These are phyloP conservation scores for Hipposideros armiger DNA, from an alignment of 2,113 vertebrate genomes.

Conservation along the genomic window DNA sequence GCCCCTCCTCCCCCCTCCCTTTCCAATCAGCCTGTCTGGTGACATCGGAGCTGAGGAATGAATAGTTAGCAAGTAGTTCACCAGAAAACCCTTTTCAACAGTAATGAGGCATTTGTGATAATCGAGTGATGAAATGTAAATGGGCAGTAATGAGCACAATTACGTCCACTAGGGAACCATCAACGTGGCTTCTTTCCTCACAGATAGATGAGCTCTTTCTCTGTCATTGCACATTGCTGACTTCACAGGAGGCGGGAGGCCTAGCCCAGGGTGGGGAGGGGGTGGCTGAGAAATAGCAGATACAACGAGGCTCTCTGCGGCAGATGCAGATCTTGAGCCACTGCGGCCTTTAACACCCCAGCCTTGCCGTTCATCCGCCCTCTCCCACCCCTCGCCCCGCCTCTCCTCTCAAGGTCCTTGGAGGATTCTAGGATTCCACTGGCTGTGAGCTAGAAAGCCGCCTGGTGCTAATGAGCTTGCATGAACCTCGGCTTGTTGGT, in stretches of 20 bases:
- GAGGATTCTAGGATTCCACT: constrained; percentile 91
- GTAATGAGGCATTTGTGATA: constrained; percentile 93
- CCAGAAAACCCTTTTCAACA: constrained; percentile 88
- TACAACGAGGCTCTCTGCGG: fast-evolving
- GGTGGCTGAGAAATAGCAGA: not conserved
- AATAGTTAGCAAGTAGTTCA: constrained; percentile 87
- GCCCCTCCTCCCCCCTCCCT: constrained; percentile 62
- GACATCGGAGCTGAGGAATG: constrained; percentile 86
- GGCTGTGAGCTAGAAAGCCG: constrained; percentile 94
- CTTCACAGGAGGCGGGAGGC: not conserved
- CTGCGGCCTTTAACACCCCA: constrained; percentile 83
- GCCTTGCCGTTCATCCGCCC: constrained; percentile 85
- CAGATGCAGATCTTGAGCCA: constrained; percentile 84
- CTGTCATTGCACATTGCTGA: constrained; percentile 82
- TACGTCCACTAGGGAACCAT: constrained; percentile 92
- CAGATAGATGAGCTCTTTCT: constrained; percentile 90
- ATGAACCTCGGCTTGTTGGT: constrained; percentile 91
- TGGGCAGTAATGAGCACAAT: constrained; percentile 96
- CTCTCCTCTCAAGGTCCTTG: constrained; percentile 82
- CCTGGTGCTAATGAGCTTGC: constrained; percentile 94
- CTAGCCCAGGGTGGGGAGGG: not conserved
- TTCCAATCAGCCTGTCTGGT: constrained; percentile 71
- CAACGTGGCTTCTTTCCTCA: constrained; percentile 88
- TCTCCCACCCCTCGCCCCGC: not conserved
- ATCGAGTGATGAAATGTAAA: constrained; percentile 97